These are phyloP conservation scores for Lucilia cuprina DNA, from an alignment of 1,140 invertebrate species.

Conservation along the genomic window DNA sequence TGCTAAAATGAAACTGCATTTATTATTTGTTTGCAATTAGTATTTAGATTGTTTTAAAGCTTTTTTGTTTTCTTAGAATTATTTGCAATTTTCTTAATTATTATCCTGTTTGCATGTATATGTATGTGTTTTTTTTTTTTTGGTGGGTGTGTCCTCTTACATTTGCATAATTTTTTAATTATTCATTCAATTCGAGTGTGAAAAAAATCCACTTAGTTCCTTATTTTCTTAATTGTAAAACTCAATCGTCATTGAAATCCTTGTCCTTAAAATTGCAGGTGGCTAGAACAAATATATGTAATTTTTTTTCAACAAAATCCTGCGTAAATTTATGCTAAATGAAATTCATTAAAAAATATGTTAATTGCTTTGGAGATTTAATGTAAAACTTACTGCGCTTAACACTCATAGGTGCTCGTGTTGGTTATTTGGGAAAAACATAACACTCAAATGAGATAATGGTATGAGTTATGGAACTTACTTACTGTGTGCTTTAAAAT, in stretches of 20 bases:
- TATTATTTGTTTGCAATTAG: conserved; percentile 24
- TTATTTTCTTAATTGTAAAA: not conserved
- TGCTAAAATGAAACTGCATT: not conserved
- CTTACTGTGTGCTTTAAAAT: too few species aligned
- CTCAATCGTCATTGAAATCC: not conserved
- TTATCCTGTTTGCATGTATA: not conserved
- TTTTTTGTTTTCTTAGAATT: not conserved
- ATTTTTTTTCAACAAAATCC: not conserved
- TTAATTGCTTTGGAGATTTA: not conserved
- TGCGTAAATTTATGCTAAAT: not conserved
- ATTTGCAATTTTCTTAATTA: conserved; percentile 16
- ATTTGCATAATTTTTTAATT: conserved; percentile 31
- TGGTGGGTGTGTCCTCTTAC: conserved; percentile 23
- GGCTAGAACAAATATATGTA: not conserved
- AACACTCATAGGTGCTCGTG: not conserved
- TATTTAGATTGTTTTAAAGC: not conserved
- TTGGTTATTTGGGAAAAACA: not conserved
- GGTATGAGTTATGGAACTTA: too few species aligned
- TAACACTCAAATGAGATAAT: not conserved
- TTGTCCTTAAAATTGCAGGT: not conserved
- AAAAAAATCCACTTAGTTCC: not conserved
- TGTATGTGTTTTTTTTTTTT: too few species aligned
- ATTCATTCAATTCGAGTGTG: conserved; percentile 21
- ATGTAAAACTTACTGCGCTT: not conserved
- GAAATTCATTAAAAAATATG: conserved; percentile 6